Percentiles rank a stretch among this genome's conserved stretches.
Conservation (phyloP, 2,113 vertebrate genomes). For the Neotragus pygmaeus region DNA sequence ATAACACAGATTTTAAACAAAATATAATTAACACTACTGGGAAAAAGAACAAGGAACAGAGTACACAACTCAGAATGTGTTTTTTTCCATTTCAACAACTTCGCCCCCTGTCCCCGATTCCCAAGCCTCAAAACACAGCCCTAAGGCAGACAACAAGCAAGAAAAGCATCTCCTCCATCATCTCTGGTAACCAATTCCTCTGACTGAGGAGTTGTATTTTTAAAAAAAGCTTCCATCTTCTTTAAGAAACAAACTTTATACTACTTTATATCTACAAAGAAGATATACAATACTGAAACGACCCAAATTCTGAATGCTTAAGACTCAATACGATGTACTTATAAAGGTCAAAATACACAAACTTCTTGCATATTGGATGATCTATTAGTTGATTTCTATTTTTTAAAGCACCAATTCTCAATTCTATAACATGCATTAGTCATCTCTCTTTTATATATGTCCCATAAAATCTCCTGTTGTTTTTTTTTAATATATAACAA, state of each 20-base stretch:
- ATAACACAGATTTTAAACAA: constrained; percentile 12
- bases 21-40: background rate
- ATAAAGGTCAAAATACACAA: constrained; percentile 33
- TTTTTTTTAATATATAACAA: background rate
- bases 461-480: background rate
- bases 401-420: constrained; percentile 11
- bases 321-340: background rate
- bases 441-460: background rate
- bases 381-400: constrained; percentile 7
- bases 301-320: background rate
- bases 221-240: background rate
- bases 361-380: background rate
- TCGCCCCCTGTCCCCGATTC: background rate
- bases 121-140: background rate
- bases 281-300: background rate
- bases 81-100: constrained; percentile 8
- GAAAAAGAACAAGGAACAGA: background rate
- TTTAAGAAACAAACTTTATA: background rate
- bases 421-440: constrained; percentile 21
- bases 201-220: background rate
- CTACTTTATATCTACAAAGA: background rate
- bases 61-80: background rate
- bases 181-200: background rate
- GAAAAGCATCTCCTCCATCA: background rate
- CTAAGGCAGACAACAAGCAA: background rate